These are phyloP conservation scores for Nomada flava DNA, from an alignment of 2,888 invertebrate species.

Conservation along the genomic window DNA sequence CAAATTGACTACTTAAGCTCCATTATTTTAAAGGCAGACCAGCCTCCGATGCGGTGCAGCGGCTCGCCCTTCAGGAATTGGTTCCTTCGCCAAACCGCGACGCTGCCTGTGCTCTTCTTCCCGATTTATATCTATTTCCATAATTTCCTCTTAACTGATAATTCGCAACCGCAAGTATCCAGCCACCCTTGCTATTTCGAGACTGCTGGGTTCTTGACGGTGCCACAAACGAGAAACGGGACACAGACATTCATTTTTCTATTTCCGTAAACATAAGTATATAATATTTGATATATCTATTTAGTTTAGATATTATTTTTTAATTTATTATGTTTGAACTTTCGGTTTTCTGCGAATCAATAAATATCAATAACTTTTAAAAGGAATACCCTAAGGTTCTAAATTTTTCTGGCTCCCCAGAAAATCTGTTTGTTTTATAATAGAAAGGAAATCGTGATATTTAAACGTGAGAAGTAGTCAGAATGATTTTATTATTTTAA, in stretches of 20 bases:
- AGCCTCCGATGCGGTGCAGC: constrained; percentile 38
- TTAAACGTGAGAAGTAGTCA: too few species aligned
- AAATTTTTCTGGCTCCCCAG: too few species aligned
- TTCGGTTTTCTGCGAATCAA: too few species aligned
- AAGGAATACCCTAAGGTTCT: too few species aligned
- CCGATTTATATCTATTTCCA: constrained; percentile 83
- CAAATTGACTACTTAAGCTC: constrained; percentile 76
- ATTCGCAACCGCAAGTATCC: constrained; percentile 73
- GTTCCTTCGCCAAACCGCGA: constrained; percentile 51
- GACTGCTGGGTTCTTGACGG: too few species aligned
- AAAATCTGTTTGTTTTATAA: too few species aligned
- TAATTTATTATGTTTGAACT: too few species aligned
- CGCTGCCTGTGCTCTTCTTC: constrained; percentile 69
- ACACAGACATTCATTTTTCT: constrained; percentile 30
- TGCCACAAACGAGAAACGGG: constrained; percentile 31
- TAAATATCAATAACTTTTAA: too few species aligned
- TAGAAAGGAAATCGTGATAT: too few species aligned
- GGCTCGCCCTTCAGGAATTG: constrained; percentile 49
- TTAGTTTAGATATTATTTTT: too few species aligned
- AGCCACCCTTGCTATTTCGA: constrained; percentile 50
- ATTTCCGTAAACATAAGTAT: not conserved
- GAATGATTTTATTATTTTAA: too few species aligned
- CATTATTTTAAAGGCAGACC: constrained; percentile 72
- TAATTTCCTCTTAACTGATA: constrained; percentile 83
- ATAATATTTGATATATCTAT: not conserved